Conservation (phyloP, 2,797 vertebrate species). For the Coendou prehensilis region DNA sequence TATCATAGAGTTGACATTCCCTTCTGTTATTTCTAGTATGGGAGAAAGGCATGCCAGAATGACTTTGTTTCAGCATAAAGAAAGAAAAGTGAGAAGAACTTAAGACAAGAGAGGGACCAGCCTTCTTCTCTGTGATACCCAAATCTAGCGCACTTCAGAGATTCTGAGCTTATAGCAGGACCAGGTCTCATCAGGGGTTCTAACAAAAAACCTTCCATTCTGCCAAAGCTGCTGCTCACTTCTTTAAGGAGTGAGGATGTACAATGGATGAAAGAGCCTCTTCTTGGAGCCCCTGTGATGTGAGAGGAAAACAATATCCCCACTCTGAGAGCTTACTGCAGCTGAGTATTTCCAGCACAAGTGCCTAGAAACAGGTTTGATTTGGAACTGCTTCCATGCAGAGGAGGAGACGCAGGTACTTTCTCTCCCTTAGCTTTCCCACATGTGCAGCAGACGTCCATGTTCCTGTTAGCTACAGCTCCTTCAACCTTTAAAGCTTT, state of each 20-base stretch:
- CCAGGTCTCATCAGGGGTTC: background rate
- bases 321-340: background rate
- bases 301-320: conserved; percentile 17
- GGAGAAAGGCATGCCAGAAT: background rate
- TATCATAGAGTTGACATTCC: background rate
- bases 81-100: background rate
- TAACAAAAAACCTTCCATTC: background rate
- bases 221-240: background rate
- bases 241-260: background rate
- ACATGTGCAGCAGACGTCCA: background rate
- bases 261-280: background rate
- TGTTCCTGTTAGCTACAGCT: conserved; percentile 13
- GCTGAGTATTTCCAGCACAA: background rate
- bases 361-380: conserved; percentile 7
- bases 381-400: background rate
- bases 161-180: fast-evolving
- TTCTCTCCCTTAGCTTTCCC: conserved; percentile 17
- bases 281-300: background rate
- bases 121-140: background rate
- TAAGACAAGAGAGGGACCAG: background rate
- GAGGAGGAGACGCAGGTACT: background rate
- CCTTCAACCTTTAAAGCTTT: conserved; percentile 71
- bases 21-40: conserved; percentile 2
- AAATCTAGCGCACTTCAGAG: background rate
- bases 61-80: background rate